phyloP scores from a whole-genome alignment of 1,140 invertebrate genomes.

The Stegodyphus mimosarum region DNA sequence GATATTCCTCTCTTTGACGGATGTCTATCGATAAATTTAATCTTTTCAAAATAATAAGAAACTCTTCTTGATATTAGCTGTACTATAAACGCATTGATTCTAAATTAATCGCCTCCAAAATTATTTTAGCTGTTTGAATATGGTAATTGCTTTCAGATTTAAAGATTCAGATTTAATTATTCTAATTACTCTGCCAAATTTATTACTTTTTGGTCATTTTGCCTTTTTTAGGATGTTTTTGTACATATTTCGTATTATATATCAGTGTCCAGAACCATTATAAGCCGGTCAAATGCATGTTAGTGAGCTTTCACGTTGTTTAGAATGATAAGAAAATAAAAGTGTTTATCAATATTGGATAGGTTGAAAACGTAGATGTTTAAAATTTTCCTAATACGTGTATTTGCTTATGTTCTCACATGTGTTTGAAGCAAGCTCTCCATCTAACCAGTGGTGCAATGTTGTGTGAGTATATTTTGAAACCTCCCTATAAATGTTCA shows the following conservation, averaged over 20 bases:
- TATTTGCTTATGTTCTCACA: constrained; percentile 46
- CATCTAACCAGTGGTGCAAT: constrained; percentile 36
- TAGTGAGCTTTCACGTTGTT: constrained; percentile 52
- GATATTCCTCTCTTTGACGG: no score
- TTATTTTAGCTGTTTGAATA: no score
- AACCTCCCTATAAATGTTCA: constrained; percentile 53
- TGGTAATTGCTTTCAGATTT: no score
- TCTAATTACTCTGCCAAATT: no score
- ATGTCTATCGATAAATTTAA: no score
- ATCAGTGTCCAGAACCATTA: constrained; percentile 10
- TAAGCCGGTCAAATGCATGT: constrained; percentile 43
- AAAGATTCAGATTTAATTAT: no score
- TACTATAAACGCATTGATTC: no score
- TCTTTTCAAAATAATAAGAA: no score
- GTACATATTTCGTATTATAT: constrained; percentile 36
- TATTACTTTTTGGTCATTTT: no score
- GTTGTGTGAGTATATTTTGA: constrained; percentile 44
- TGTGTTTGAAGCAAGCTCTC: constrained; percentile 34
- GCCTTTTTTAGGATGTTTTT: neutral
- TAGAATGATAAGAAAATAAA: constrained; percentile 31
- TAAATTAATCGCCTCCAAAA: no score
- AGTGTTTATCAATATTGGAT: constrained; percentile 39
- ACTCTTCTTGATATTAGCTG: no score
- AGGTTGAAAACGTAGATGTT: constrained; percentile 45
- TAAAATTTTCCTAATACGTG: constrained; percentile 48